A percentile compares a stretch with the other conserved stretches of the same genome.
Conservation (phyloP, 2,113 vertebrate genomes). For the Stictonetta naevosa region DNA sequence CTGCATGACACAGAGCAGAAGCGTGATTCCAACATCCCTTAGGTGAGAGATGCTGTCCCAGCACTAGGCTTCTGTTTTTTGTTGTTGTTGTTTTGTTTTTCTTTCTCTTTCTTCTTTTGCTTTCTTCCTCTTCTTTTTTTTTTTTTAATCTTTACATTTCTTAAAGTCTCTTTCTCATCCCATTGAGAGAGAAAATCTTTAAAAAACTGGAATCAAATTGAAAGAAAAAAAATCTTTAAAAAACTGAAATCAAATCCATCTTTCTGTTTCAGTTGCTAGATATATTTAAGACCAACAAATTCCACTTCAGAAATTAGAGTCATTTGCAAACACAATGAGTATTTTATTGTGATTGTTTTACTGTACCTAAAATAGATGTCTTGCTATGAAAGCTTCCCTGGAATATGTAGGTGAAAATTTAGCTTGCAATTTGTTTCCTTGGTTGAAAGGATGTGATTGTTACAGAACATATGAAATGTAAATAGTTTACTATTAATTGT, state of each 20-base stretch:
- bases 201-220: not conserved
- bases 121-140: fast-evolving
- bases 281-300: not conserved
- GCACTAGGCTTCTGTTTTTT: not conserved
- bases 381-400: not conserved
- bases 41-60: not conserved
- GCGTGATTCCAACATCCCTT: fast-evolving
- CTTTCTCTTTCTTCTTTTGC: not conserved
- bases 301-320: not conserved
- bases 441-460: not conserved
- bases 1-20: not conserved
- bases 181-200: not conserved
- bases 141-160: not conserved
- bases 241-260: not conserved
- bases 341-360: not conserved
- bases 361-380: not conserved
- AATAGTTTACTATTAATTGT: not conserved
- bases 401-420: not conserved
- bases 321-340: not conserved
- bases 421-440: not conserved
- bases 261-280: not conserved
- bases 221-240: fast-evolving
- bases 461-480: not conserved
- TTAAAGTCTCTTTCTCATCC: not conserved
- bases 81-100: too few species aligned